phyloP scores from a whole-genome alignment of 2,113 vertebrate species.

The Aegithalos caudatus region DNA sequence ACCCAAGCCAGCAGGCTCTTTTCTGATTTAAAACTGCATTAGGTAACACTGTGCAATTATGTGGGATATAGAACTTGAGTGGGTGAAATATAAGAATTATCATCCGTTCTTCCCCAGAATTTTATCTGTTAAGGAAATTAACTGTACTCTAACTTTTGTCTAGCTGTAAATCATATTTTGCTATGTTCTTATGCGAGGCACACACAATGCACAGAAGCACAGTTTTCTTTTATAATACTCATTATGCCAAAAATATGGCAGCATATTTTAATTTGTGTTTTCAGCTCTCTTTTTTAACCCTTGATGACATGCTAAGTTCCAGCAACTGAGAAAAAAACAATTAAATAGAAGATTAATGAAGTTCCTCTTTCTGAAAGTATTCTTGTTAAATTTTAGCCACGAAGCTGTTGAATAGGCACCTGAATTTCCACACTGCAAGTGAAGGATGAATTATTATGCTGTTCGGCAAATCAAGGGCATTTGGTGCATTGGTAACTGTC shows the following conservation, averaged over 20 bases:
- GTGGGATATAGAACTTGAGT: neutral
- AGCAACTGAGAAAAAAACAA: neutral
- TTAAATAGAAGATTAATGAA: neutral
- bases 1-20: neutral
- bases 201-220: neutral
- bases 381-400: neutral
- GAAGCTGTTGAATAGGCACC: neutral
- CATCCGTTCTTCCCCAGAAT: neutral
- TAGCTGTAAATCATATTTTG: neutral
- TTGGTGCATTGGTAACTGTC: neutral
- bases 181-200: accelerated
- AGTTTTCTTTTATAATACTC: neutral
- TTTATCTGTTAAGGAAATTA: neutral
- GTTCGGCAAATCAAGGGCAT: neutral
- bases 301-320: neutral
- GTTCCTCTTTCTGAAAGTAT: conserved; percentile 20
- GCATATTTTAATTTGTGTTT: neutral
- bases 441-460: conserved; percentile 23
- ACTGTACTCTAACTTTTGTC: neutral
- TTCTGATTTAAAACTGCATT: neutral
- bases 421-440: conserved; percentile 6
- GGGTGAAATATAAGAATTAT: neutral
- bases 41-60: neutral
- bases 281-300: neutral
- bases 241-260: neutral